A percentile compares a stretch with the other conserved stretches of the same genome.
phyloP scores from a whole-genome alignment of 1,140 invertebrate genomes.

The Drosophila nigromelanica region DNA sequence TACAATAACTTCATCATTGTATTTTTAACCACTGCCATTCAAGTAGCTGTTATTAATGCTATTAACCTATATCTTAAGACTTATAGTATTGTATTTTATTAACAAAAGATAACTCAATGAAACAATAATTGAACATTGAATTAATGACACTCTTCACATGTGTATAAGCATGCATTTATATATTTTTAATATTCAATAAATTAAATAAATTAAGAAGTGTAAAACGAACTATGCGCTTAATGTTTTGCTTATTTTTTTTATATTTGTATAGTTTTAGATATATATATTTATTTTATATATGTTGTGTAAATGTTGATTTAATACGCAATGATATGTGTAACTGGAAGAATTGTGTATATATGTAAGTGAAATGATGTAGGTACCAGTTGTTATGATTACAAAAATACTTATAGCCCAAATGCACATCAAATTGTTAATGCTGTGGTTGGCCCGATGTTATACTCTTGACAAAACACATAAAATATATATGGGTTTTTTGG shows the following conservation, averaged over 20 bases:
- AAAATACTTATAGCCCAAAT: conserved; percentile 28
- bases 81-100: conserved; percentile 60
- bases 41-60: conserved; percentile 55
- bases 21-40: conserved; percentile 18
- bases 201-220: conserved; percentile 26
- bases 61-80: conserved; percentile 54
- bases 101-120: conserved; percentile 51
- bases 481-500: background rate
- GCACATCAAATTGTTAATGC: conserved; percentile 14
- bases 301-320: conserved; percentile 58
- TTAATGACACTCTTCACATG: conserved; percentile 38
- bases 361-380: conserved; percentile 58
- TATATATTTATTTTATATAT: conserved; percentile 41
- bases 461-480: background rate
- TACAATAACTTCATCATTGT: conserved; percentile 42
- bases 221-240: conserved; percentile 18
- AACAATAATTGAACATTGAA: conserved; percentile 41
- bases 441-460: background rate
- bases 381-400: conserved; percentile 34
- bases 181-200: conserved; percentile 44
- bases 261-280: conserved; percentile 26
- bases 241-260: conserved; percentile 23
- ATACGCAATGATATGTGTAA: conserved; percentile 75
- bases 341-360: conserved; percentile 59
- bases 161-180: conserved; percentile 63